Conservation (phyloP, 2,888 invertebrate species). For the Hoplodrina ambigua region DNA sequence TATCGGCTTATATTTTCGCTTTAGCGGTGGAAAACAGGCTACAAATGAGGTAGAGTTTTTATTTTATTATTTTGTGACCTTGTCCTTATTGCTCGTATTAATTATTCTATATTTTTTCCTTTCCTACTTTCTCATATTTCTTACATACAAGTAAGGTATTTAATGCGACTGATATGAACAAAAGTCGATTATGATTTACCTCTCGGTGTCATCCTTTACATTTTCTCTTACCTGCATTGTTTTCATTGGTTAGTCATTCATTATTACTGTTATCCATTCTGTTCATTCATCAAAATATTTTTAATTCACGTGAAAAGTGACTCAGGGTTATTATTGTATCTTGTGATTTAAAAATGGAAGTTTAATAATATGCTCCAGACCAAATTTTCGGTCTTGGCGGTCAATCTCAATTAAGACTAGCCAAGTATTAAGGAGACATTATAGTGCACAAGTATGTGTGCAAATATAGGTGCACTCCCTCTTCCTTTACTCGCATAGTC, state of each 20-base stretch:
- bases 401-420: no score
- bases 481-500: no score
- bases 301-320: no score
- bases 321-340: not conserved
- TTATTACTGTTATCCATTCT: not conserved
- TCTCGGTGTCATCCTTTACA: not conserved
- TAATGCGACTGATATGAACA: not conserved
- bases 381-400: no score
- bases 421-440: no score
- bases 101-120: not conserved
- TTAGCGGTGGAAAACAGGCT: slow-evolving; percentile 96
- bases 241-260: not conserved
- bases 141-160: not conserved
- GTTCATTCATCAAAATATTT: not conserved
- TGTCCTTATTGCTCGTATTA: not conserved
- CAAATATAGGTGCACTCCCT: no score
- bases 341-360: not conserved
- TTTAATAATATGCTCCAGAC: not conserved
- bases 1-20: slow-evolving; percentile 96
- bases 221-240: not conserved
- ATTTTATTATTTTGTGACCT: not conserved
- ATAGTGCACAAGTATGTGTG: no score
- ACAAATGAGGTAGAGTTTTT: slow-evolving; percentile 92
- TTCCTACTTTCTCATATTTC: not conserved
- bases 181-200: not conserved